These are phyloP conservation scores for Drosophila eugracilis DNA, from an alignment of 1,140 invertebrate species.

Conservation along the genomic window DNA sequence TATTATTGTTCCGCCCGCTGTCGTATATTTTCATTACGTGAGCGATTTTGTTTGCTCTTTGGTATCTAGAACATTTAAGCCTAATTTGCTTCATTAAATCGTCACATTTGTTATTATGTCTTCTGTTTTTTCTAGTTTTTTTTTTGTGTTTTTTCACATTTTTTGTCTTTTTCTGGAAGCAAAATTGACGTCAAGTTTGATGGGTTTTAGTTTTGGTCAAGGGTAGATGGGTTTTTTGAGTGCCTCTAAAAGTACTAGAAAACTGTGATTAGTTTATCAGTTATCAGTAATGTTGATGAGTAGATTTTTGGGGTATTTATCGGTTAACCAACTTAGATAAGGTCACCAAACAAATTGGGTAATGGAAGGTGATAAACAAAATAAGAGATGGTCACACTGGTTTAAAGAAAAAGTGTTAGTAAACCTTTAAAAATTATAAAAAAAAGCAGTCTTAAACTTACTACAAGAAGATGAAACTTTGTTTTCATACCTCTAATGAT, in stretches of 20 bases:
- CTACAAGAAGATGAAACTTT: no score
- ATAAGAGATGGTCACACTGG: no score
- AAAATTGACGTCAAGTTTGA: constrained; percentile 34
- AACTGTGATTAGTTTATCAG: constrained; percentile 7
- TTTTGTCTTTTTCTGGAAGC: constrained; percentile 13
- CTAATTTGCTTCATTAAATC: constrained; percentile 77
- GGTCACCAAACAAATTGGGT: neutral
- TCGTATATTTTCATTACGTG: constrained; percentile 67
- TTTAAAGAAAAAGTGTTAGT: no score
- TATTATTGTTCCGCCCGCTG: constrained; percentile 21
- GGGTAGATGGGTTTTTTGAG: constrained; percentile 12
- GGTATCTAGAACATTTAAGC: constrained; percentile 76
- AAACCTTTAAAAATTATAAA: no score
- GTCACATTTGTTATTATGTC: constrained; percentile 71
- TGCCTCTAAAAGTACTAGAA: neutral
- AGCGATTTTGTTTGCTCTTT: constrained; percentile 52
- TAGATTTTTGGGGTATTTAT: neutral
- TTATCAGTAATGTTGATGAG: constrained; percentile 3
- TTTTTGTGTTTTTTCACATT: constrained; percentile 23
- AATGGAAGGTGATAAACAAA: no score
- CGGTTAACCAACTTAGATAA: neutral
- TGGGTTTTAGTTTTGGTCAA: constrained; percentile 1
- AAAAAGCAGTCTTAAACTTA: no score
- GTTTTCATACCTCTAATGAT: no score
- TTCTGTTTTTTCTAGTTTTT: constrained; percentile 25